Evolutionary conservation across 2,797 vertebrate genomes (phyloP).

Genomic region (Squalus acanthias): DNA sequence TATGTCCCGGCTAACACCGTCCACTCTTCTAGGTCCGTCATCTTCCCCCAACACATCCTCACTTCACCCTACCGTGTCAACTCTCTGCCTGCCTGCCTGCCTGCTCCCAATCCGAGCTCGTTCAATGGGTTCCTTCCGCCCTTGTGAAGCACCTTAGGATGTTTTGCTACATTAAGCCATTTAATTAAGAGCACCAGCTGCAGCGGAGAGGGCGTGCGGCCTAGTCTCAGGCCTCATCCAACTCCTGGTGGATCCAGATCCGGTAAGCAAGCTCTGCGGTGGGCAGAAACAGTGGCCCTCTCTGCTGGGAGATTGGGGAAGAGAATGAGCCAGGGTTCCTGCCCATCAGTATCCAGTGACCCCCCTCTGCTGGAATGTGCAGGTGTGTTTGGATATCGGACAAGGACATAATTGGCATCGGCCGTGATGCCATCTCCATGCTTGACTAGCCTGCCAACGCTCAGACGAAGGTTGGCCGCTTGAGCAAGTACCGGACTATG

Average conservation of each 20-base stretch:
- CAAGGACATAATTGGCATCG: neutral
- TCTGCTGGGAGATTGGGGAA: neutral
- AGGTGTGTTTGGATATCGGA: neutral
- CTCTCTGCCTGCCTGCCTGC: neutral
- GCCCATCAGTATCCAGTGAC: neutral
- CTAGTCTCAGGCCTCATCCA: neutral
- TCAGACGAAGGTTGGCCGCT: neutral
- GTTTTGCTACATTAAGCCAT: neutral
- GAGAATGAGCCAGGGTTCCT: neutral
- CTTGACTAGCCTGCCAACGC: neutral
- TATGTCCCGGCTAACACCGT: neutral
- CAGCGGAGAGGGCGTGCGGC: neutral
- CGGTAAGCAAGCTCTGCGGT: neutral
- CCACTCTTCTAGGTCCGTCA: neutral
- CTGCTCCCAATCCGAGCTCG: neutral
- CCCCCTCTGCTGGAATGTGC: neutral
- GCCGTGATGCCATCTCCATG: neutral
- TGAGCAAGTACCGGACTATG: neutral
- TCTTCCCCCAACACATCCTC: neutral
- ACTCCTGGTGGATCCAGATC: neutral
- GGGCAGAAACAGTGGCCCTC: neutral
- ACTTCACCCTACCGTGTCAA: neutral
- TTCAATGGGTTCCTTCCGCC: neutral
- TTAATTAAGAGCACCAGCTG: neutral
- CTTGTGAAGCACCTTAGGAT: neutral